Evolutionary conservation across 2,888 invertebrate species (phyloP).

Genomic region (Eupithecia subumbrata): DNA sequence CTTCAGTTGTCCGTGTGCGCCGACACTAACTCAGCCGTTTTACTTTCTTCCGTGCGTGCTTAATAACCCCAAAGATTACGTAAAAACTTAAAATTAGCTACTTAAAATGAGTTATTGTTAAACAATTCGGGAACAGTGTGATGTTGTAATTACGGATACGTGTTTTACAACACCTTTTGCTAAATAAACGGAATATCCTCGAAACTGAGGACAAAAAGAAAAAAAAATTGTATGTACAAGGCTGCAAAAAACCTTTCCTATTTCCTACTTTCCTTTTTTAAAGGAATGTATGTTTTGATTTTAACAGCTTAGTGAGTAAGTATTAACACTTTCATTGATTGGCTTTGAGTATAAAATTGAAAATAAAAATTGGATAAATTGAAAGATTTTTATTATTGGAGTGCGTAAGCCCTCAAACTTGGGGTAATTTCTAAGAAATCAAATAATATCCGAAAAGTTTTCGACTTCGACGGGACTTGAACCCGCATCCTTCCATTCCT

Average conservation of each 20-base stretch:
- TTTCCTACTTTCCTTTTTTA: not conserved
- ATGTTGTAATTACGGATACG: conserved; percentile 18
- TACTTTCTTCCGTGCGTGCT: conserved; percentile 56
- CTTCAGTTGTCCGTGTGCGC: not conserved
- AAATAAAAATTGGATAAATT: too few relatives aligned
- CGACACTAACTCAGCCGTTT: conserved; percentile 53
- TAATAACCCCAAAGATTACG: conserved; percentile 60
- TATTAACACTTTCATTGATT: too few relatives aligned
- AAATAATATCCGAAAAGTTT: too few relatives aligned
- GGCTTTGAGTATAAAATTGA: too few relatives aligned
- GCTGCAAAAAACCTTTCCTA: not conserved
- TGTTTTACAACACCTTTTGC: conserved; percentile 19
- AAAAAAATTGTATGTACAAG: too few relatives aligned
- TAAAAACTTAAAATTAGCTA: conserved; percentile 23
- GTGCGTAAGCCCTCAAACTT: too few relatives aligned
- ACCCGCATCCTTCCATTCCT: too few relatives aligned
- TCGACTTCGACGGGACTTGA: too few relatives aligned
- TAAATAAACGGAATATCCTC: not conserved
- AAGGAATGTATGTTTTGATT: too few relatives aligned
- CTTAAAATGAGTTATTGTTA: conserved; percentile 56
- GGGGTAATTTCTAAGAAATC: too few relatives aligned
- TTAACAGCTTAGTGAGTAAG: too few relatives aligned
- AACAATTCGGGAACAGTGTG: conserved; percentile 9
- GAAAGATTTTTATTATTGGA: too few relatives aligned
- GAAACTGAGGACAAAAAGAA: not conserved